Conservation (phyloP, 2,113 vertebrate genomes). For the Eulacestoma nigropectus region DNA sequence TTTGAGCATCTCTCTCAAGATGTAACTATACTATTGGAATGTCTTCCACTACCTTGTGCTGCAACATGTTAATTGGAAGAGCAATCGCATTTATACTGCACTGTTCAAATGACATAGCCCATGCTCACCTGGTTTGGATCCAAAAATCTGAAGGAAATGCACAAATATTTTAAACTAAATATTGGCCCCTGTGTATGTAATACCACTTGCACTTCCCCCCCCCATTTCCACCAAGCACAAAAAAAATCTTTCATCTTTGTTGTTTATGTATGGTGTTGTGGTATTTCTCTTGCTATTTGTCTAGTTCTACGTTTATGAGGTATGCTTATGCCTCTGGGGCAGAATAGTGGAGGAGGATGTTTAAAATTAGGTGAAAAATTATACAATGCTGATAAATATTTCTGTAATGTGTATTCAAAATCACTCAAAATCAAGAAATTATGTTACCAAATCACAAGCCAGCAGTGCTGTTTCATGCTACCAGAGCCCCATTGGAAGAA, state of each 20-base stretch:
- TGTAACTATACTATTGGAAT: not conserved
- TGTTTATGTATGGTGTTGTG: not conserved
- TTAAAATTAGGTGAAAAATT: constrained; percentile 18
- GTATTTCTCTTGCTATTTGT: not conserved
- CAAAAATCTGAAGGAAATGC: not conserved
- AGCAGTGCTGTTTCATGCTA: not conserved
- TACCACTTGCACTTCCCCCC: not conserved
- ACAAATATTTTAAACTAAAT: not conserved
- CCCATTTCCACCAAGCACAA: not conserved
- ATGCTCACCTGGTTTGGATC: not conserved
- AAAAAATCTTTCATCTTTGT: not conserved
- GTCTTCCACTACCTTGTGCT: not conserved
- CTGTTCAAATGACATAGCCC: not conserved
- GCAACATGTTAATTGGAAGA: not conserved
- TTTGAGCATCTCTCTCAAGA: not conserved
- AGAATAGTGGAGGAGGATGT: not conserved
- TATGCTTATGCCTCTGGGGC: not conserved
- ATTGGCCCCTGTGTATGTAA: not conserved
- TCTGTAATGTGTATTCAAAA: not conserved
- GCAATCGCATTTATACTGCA: not conserved
- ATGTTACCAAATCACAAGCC: not conserved
- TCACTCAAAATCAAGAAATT: not conserved
- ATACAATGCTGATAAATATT: not conserved
- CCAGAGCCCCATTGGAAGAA: not conserved
- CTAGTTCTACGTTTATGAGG: not conserved